These are phyloP conservation scores for Dipodomys ordii DNA, from an alignment of 2,113 vertebrate species.

Conservation along the genomic window DNA sequence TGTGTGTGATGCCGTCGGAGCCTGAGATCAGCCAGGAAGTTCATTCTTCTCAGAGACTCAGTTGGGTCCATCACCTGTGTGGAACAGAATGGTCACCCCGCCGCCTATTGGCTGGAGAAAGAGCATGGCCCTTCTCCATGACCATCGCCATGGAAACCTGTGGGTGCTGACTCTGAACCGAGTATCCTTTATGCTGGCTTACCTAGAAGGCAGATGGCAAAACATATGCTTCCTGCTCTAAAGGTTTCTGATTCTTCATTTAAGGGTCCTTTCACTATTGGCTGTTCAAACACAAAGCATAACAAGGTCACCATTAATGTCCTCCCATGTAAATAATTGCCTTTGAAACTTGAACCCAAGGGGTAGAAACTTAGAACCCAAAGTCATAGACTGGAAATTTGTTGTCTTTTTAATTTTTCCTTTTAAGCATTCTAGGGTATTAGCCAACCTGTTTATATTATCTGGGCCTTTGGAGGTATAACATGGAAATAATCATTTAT, in stretches of 20 bases:
- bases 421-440: not conserved
- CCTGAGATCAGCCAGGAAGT: constrained; percentile 11
- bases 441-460: not conserved
- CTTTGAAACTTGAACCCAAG: not conserved
- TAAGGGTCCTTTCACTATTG: not conserved
- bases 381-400: not conserved
- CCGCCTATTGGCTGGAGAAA: not conserved
- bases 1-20: constrained; percentile 27
- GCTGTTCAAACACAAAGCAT: not conserved
- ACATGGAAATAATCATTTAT: too few relatives aligned
- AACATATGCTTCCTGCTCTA: not conserved
- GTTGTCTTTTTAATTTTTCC: not conserved
- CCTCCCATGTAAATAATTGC: not conserved
- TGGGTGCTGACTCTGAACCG: not conserved
- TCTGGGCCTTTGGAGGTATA: not conserved
- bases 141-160: constrained; percentile 22
- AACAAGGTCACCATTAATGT: not conserved
- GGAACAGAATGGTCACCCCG: not conserved
- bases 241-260: not conserved
- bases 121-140: not conserved
- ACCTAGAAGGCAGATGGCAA: not conserved
- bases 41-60: not conserved
- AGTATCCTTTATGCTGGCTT: not conserved
- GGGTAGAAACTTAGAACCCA: not conserved
- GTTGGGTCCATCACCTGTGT: not conserved